A percentile compares a stretch with the other conserved stretches of the same genome.
Conservation (phyloP, 2,888 invertebrate genomes). For the Erynnis tages region DNA sequence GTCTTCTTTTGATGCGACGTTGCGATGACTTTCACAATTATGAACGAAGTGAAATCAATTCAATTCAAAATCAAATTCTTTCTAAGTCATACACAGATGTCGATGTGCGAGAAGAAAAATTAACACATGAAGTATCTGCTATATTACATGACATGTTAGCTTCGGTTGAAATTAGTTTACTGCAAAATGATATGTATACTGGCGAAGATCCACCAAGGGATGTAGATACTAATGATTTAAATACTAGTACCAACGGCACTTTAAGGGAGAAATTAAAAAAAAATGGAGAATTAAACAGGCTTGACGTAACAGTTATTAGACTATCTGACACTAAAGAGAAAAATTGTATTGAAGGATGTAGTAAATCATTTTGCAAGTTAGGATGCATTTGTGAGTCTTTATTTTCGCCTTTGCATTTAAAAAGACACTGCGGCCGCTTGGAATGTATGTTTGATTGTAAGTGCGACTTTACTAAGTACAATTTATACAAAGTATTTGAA, state of each 20-base stretch:
- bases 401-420: slow-evolving; percentile 58
- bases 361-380: slow-evolving; percentile 79
- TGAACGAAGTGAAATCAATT: not conserved
- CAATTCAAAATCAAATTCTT: not conserved
- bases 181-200: slow-evolving; percentile 74
- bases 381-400: slow-evolving; percentile 86
- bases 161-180: slow-evolving; percentile 82
- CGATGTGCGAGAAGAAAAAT: slow-evolving; percentile 24
- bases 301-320: slow-evolving; percentile 85
- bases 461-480: slow-evolving; percentile 62
- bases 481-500: slow-evolving; percentile 46
- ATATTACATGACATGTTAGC: slow-evolving; percentile 79
- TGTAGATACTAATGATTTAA: slow-evolving; percentile 27
- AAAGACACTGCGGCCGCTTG: slow-evolving; percentile 83
- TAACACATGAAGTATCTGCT: slow-evolving; percentile 51
- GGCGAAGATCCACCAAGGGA: slow-evolving; percentile 55
- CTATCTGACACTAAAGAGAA: slow-evolving; percentile 48
- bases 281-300: slow-evolving; percentile 79
- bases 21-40: slow-evolving; percentile 34
- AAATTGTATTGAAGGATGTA: slow-evolving; percentile 54
- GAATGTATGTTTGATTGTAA: slow-evolving; percentile 82
- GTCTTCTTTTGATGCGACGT: slow-evolving; percentile 75
- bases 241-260: slow-evolving; percentile 33
- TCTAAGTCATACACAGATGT: not conserved
- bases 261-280: slow-evolving; percentile 62